Evolutionary conservation across 2,888 invertebrate species (phyloP), one percentile per base, ranked within the genome.

Genomic region (Ernsta delagoae): DNA sequence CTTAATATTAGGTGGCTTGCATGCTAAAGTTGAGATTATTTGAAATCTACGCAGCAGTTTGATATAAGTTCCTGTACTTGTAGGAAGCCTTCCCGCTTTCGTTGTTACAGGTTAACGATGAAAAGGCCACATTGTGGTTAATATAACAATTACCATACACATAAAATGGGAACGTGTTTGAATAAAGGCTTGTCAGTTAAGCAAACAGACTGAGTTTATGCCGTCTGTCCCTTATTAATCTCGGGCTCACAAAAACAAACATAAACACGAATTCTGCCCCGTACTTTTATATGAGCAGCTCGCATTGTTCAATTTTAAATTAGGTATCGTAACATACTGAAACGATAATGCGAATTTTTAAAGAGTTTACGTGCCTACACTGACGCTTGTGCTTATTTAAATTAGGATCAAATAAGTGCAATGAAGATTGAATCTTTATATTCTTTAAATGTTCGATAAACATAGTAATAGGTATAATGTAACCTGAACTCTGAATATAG

Each of bases 191-290:
- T 56, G 5, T 34, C 56, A 41, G 53, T 7, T 43, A 64, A 12
- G 45, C 56, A 61, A 54, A 61, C 61, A 61, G 6, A 36, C 36
- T 36, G 43, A 45, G 56, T 45, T 67, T 60, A 67, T 59, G 57
- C 31, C 59, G 60, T 61, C 34, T 41, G 59, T 59, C 65, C 65
- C 59, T 61, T 67, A 60, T 61, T 54, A 67, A 54, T 67, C 60
- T 67, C 60, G 50, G 54, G 43, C 31, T 34, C 39, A 43, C 5
- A 50, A 60, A 66, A 66, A 60, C 60, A 66, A 66, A 66, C 66
- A 66, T 66, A 60, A 54, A 43, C 60, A 60, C 53, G 66, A 60
- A 67, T 61, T 45, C 54, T 16, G 43, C 53, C 54, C 60, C 43
- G 66, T 60, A 60, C 36, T 48, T 60, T 67, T 50, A 48, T 12